phyloP scores from a whole-genome alignment of 2,797 vertebrate genomes.

The Alosa sapidissima region DNA sequence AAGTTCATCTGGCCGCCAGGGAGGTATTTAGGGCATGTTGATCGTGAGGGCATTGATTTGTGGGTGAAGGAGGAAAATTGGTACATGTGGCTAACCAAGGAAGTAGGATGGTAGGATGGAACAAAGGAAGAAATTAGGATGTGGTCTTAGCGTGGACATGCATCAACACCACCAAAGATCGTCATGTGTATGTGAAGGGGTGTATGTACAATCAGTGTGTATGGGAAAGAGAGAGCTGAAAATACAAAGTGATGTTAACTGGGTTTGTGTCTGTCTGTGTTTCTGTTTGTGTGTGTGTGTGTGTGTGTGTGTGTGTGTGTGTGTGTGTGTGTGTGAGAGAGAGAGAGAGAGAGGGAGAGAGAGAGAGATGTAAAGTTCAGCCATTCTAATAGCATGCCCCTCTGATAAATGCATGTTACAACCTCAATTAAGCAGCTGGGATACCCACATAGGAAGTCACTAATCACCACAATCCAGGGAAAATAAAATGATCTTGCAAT shows the following conservation, averaged over 20 bases:
- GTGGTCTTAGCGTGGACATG: neutral
- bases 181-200: too few relatives aligned
- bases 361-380: too few relatives aligned
- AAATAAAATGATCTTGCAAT: neutral
- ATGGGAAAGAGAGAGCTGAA: too few relatives aligned
- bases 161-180: neutral
- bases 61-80: slow-evolving; percentile 1
- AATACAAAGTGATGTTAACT: too few relatives aligned
- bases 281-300: neutral
- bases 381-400: too few relatives aligned
- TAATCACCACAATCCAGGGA: neutral
- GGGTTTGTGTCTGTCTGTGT: neutral
- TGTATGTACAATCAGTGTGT: too few relatives aligned
- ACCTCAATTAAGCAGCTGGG: neutral
- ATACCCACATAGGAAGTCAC: neutral
- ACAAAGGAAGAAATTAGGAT: neutral
- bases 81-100: neutral
- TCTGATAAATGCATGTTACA: neutral
- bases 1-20: neutral
- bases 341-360: neutral
- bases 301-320: neutral
- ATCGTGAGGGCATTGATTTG: neutral
- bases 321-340: neutral
- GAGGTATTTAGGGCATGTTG: neutral
- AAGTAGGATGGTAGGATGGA: too few relatives aligned